Conservation (phyloP, 2,888 invertebrate species). For the Drosophila gaucha region DNA sequence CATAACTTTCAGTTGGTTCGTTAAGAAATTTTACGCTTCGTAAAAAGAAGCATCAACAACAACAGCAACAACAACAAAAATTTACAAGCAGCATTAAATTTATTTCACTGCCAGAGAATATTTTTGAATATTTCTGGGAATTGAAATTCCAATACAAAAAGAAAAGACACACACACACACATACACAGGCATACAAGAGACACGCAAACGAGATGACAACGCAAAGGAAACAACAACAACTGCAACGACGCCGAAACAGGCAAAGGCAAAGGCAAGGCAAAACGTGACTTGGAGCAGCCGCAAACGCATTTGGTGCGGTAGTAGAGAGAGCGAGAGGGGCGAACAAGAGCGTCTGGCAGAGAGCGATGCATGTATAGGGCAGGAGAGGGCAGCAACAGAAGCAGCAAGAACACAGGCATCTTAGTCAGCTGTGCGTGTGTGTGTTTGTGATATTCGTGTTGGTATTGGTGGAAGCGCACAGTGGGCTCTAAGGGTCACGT, state of each 20-base stretch:
- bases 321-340: conserved; percentile 11
- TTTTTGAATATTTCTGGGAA: conserved; percentile 80
- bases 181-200: conserved; percentile 37
- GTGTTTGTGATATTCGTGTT: conserved; percentile 12
- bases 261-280: conserved; percentile 44
- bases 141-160: conserved; percentile 66
- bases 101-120: conserved; percentile 76
- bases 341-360: conserved; percentile 27
- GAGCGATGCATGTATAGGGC: conserved; percentile 5
- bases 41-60: conserved; percentile 48
- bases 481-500: conserved; percentile 29
- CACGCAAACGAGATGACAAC: conserved; percentile 77
- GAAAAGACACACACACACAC: conserved; percentile 16
- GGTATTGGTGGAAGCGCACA: conserved; percentile 32
- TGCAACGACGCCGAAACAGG: conserved; percentile 36
- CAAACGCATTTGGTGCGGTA: conserved; percentile 26
- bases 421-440: conserved; percentile 49
- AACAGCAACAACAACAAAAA: conserved; percentile 45
- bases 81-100: conserved; percentile 76
- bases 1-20: conserved; percentile 77
- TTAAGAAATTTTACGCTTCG: conserved; percentile 79
- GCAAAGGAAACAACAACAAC: conserved; percentile 68
- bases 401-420: conserved; percentile 34
- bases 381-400: conserved; percentile 11
- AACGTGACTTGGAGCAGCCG: conserved; percentile 73